A percentile compares a stretch with the other conserved stretches of the same genome.
phyloP scores from a whole-genome alignment of 2,113 vertebrate genomes.

The Xyrauchen texanus region DNA sequence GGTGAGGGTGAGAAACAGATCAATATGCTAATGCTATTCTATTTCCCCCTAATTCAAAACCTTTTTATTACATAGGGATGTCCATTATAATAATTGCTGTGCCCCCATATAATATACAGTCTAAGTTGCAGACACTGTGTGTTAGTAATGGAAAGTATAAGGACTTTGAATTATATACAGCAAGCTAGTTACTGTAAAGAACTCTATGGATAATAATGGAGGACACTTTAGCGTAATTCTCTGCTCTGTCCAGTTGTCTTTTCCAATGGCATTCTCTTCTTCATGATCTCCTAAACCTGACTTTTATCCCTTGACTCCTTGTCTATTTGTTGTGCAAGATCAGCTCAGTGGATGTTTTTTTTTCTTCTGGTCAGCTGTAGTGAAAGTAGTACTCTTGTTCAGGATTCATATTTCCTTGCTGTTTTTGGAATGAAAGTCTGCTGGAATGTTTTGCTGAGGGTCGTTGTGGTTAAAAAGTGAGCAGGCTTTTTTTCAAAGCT shows the following conservation, averaged over 20 bases:
- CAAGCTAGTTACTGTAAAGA: no score
- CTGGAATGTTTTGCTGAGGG: constrained; percentile 28
- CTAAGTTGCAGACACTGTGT: no score
- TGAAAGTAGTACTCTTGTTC: constrained; percentile 5
- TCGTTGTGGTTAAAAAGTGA: constrained; percentile 1
- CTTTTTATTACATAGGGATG: no score
- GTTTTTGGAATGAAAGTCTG: not conserved
- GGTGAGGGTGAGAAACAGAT: no score
- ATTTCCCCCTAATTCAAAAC: no score
- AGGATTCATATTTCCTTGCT: constrained; percentile 22
- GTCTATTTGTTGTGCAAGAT: constrained; percentile 24
- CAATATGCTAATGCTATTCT: no score
- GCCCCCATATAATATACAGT: no score
- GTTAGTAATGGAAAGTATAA: no score
- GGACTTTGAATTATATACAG: no score
- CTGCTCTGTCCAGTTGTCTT: no score
- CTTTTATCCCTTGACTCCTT: constrained; percentile 2
- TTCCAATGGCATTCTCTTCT: not conserved
- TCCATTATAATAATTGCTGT: no score
- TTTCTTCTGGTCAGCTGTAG: constrained; percentile 8
- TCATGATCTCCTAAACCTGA: constrained; percentile 5
- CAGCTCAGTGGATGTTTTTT: not conserved
- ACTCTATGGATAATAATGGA: not conserved
- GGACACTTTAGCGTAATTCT: no score
- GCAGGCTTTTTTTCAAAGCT: not conserved